Evolutionary conservation across 2,888 invertebrate species (phyloP).

Genomic region (Stenotaenia linearis): DNA sequence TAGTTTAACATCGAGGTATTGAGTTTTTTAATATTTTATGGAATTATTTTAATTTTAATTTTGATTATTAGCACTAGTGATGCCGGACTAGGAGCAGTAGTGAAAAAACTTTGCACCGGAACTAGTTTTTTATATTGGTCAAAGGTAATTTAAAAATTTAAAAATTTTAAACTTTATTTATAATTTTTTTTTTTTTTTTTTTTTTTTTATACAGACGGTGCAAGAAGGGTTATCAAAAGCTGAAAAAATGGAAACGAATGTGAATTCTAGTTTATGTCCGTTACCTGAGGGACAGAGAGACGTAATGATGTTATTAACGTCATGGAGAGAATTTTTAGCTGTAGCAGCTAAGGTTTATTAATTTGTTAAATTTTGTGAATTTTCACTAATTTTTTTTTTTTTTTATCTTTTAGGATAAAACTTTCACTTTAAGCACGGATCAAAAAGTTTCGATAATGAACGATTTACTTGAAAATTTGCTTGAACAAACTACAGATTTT

Average conservation of each 20-base stretch:
- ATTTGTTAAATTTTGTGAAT: not conserved
- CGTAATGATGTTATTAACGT: not conserved
- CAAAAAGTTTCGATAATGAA: not conserved
- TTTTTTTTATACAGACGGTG: not conserved
- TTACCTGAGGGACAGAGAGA: not conserved
- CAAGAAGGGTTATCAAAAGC: constrained; percentile 3
- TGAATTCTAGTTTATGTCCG: not conserved
- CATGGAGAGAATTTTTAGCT: constrained; percentile 27
- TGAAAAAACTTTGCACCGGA: constrained; percentile 22
- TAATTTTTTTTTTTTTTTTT: not conserved
- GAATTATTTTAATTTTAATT: not conserved
- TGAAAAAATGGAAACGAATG: not conserved
- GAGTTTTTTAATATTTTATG: not conserved
- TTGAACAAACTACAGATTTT: not conserved
- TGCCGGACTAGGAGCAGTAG: not conserved
- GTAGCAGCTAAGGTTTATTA: constrained; percentile 15
- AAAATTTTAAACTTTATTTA: not conserved
- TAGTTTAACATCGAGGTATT: constrained; percentile 18
- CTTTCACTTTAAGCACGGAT: not conserved
- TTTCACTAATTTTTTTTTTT: not conserved
- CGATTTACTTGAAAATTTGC: not conserved
- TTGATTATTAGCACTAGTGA: not conserved
- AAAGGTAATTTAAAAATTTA: not conserved
- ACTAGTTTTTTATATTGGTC: constrained; percentile 8
- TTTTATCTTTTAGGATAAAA: not conserved